A percentile compares a stretch with the other conserved stretches of the same genome.
phyloP scores from a whole-genome alignment of 2,797 vertebrate genomes.

The Serranus cabrilla region DNA sequence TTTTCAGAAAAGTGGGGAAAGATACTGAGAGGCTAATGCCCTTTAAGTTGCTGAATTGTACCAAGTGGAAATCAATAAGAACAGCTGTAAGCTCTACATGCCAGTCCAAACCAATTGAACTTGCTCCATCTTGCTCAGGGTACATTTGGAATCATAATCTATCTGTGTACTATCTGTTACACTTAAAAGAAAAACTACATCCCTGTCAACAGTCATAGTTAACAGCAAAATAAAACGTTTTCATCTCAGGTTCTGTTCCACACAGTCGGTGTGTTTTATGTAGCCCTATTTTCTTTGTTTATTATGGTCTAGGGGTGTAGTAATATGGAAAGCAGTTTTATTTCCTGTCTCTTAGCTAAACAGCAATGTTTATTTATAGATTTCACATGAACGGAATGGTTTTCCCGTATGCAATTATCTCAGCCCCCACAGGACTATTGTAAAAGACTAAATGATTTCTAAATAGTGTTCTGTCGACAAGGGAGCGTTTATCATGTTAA shows the following conservation, averaged over 20 bases:
- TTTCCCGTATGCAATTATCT: slow-evolving; percentile 62
- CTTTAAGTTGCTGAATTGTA: slow-evolving; percentile 36
- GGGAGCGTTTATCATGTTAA: slow-evolving; percentile 68
- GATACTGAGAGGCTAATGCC: slow-evolving; percentile 35
- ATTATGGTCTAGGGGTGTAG: slow-evolving; percentile 4
- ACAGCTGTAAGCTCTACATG: slow-evolving; percentile 3
- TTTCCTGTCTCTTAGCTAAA: slow-evolving; percentile 32
- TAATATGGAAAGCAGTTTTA: background rate
- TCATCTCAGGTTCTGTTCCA: background rate
- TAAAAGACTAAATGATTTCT: slow-evolving; percentile 68
- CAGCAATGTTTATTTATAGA: slow-evolving; percentile 63
- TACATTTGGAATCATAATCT: background rate
- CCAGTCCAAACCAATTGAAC: slow-evolving; percentile 11
- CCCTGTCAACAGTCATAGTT: background rate
- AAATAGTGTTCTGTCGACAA: slow-evolving; percentile 63
- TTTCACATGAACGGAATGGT: slow-evolving; percentile 60
- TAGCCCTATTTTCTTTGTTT: slow-evolving; percentile 9
- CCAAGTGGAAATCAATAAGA: slow-evolving; percentile 46
- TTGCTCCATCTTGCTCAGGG: background rate
- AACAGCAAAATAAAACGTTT: background rate
- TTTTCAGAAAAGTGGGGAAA: slow-evolving; percentile 22
- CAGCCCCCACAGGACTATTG: slow-evolving; percentile 49
- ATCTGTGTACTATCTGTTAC: slow-evolving; percentile 11
- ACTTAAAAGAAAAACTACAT: slow-evolving; percentile 26
- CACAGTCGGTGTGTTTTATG: slow-evolving; percentile 5